These are phyloP conservation scores for Cephus cinctus DNA, from an alignment of 1,140 invertebrate genomes.

Conservation along the genomic window DNA sequence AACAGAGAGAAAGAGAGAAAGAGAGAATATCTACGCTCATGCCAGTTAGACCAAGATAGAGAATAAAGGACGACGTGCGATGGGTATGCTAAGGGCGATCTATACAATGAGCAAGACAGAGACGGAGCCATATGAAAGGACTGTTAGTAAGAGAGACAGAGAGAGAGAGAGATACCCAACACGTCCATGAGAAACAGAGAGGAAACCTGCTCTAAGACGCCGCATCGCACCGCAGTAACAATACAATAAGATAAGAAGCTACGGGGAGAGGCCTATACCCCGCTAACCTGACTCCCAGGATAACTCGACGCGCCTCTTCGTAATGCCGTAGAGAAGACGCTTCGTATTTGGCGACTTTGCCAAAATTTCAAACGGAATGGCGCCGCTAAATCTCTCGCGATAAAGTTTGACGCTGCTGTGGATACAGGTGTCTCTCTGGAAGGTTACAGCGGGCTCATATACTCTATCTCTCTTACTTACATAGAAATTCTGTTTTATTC, in stretches of 20 bases:
- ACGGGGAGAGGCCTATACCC: slow-evolving; percentile 17
- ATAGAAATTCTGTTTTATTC: background rate
- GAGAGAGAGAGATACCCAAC: too few relatives aligned
- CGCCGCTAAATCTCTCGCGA: slow-evolving; percentile 12
- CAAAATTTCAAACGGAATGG: slow-evolving; percentile 1
- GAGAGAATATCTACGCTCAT: too few relatives aligned
- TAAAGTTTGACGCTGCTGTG: slow-evolving; percentile 16
- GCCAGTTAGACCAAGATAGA: too few relatives aligned
- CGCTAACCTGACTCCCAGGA: slow-evolving; percentile 29
- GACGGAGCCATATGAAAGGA: background rate
- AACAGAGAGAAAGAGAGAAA: slow-evolving; percentile 8
- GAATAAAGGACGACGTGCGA: too few relatives aligned
- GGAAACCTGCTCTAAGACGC: slow-evolving; percentile 35
- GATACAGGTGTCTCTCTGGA: background rate
- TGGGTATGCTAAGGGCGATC: too few relatives aligned
- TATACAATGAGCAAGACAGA: too few relatives aligned
- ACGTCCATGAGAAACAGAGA: too few relatives aligned
- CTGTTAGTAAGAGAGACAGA: too few relatives aligned
- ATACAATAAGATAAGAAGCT: slow-evolving; percentile 49
- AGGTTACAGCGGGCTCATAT: slow-evolving; percentile 1
- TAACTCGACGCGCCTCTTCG: slow-evolving; percentile 19
- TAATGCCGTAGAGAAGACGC: too few relatives aligned
- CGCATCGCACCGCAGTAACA: slow-evolving; percentile 34
- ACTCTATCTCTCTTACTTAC: slow-evolving; percentile 7
- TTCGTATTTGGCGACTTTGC: too few relatives aligned